Conservation (phyloP, 2,888 invertebrate species). For the Napeogenes inachia region DNA sequence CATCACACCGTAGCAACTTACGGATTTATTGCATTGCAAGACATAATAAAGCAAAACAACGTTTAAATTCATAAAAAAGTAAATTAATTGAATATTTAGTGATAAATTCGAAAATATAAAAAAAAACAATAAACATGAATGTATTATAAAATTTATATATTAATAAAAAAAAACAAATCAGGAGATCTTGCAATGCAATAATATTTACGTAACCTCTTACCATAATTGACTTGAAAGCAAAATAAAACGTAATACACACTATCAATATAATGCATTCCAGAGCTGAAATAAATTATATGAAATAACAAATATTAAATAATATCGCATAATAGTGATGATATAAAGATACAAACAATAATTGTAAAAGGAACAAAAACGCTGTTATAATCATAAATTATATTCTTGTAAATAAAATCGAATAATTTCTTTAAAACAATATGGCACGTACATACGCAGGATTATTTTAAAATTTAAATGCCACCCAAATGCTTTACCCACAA, state of each 20-base stretch:
- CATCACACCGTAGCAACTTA: slow-evolving; percentile 45
- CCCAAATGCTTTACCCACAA: slow-evolving; percentile 28
- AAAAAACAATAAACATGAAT: background rate
- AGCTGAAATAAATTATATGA: slow-evolving; percentile 24
- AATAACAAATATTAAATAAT: slow-evolving; percentile 19
- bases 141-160: slow-evolving; percentile 5
- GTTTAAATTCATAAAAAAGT: background rate
- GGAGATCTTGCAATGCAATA: slow-evolving; percentile 42
- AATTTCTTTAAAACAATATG: slow-evolving; percentile 32
- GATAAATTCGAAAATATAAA: background rate
- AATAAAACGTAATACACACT: slow-evolving; percentile 33
- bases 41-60: slow-evolving; percentile 11
- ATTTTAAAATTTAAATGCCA: slow-evolving; percentile 24
- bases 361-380: too few relatives aligned
- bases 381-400: too few relatives aligned
- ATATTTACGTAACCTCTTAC: slow-evolving; percentile 48
- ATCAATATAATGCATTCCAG: slow-evolving; percentile 30
- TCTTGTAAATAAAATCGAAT: too few relatives aligned
- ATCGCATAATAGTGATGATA: background rate
- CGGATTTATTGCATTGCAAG: slow-evolving; percentile 45
- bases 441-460: slow-evolving; percentile 36
- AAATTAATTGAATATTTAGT: too few relatives aligned
- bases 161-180: slow-evolving; percentile 12
- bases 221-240: slow-evolving; percentile 70
- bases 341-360: slow-evolving; percentile 5